Evolutionary conservation across 1,140 invertebrate species (phyloP).

Genomic region (Dolichoris vasculosae): DNA sequence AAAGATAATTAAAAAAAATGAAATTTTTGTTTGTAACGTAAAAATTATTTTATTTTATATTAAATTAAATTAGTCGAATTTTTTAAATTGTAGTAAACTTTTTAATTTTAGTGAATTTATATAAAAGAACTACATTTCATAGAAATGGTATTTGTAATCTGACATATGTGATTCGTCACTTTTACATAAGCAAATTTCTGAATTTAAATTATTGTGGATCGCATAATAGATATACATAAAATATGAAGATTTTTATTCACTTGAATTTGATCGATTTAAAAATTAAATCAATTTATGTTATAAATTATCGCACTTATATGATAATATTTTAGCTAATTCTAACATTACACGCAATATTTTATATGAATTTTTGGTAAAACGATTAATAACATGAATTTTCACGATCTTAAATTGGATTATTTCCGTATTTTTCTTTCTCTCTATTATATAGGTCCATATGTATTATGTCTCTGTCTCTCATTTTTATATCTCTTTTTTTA

Average conservation of each 20-base stretch:
- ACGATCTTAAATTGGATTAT: background rate
- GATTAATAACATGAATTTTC: background rate
- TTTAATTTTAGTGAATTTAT: background rate
- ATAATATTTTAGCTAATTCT: background rate
- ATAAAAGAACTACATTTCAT: background rate
- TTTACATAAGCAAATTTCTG: no score
- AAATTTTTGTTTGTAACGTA: no score
- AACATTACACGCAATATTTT: background rate
- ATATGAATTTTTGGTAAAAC: background rate
- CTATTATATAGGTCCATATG: background rate
- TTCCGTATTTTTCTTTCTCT: background rate
- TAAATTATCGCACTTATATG: background rate
- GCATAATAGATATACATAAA: no score
- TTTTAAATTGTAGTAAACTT: no score
- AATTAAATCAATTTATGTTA: background rate
- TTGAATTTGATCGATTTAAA: background rate
- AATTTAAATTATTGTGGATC: no score
- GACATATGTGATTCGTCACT: no score
- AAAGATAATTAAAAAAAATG: no score
- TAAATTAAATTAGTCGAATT: no score
- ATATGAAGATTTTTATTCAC: background rate
- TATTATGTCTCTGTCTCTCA: background rate
- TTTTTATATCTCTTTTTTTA: background rate
- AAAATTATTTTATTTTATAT: no score
- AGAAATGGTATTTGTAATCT: background rate